phyloP scores from a whole-genome alignment of 2,888 invertebrate genomes.

The Athalia circularis region DNA sequence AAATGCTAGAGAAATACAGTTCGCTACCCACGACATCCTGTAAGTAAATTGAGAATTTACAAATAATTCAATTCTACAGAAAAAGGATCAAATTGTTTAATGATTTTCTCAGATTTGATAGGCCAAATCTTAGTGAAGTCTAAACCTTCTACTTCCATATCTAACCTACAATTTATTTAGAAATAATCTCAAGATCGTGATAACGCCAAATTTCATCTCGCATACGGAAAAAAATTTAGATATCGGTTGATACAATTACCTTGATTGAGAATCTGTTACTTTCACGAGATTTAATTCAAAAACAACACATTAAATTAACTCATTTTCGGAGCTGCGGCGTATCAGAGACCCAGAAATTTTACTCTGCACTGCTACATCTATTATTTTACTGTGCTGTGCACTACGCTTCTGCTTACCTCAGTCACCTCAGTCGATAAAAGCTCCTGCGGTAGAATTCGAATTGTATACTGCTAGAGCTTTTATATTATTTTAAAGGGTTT shows the following conservation, averaged over 20 bases:
- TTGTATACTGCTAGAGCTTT: too few species aligned
- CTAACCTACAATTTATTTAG: not conserved
- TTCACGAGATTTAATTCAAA: not conserved
- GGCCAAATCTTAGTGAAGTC: not conserved
- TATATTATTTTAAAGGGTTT: too few species aligned
- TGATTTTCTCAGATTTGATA: not conserved
- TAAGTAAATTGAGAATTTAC: constrained; percentile 11
- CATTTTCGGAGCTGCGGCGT: too few species aligned
- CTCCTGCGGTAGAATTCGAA: too few species aligned
- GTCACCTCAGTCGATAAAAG: too few species aligned
- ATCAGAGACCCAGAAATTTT: too few species aligned
- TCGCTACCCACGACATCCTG: constrained; percentile 63
- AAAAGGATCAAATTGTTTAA: not conserved
- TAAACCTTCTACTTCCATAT: not conserved
- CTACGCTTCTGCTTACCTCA: too few species aligned
- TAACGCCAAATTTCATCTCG: not conserved
- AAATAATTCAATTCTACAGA: not conserved
- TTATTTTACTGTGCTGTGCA: too few species aligned
- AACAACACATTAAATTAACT: too few species aligned
- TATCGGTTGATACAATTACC: not conserved
- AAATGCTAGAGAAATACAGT: constrained; percentile 49
- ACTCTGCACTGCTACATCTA: too few species aligned
- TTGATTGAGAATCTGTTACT: not conserved
- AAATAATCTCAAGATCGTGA: not conserved
- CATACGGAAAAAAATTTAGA: not conserved